phyloP scores from a whole-genome alignment of 2,113 vertebrate species.

The Phyllopteryx taeniolatus region DNA sequence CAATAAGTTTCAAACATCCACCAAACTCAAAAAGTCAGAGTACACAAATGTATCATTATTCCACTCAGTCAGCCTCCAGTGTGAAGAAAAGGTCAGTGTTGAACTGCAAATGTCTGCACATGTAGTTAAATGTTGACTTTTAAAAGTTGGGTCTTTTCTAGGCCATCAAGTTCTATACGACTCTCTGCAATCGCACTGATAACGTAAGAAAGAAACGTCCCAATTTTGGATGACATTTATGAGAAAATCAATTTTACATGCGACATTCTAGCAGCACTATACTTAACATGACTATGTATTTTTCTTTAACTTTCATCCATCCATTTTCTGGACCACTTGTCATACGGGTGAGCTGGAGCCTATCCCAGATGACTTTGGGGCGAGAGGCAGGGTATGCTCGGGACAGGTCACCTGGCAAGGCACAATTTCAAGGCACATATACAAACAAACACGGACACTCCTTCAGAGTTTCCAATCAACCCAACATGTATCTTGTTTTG shows the following conservation, averaged over 20 bases:
- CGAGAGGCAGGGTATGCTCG: too few species aligned
- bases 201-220: not conserved
- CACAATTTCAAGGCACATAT: too few species aligned
- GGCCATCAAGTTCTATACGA: not conserved
- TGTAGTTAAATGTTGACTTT: constrained; percentile 67
- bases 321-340: not conserved
- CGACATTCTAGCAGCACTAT: not conserved
- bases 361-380: not conserved
- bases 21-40: constrained; percentile 41
- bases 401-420: too few species aligned
- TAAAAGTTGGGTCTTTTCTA: constrained; percentile 55
- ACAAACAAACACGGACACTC: too few species aligned
- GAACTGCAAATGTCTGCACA: constrained; percentile 59
- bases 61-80: constrained; percentile 54
- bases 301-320: not conserved
- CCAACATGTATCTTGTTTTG: too few species aligned
- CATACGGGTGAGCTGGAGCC: not conserved
- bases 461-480: too few species aligned
- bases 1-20: constrained; percentile 32
- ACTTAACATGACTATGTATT: too few species aligned
- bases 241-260: not conserved
- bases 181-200: not conserved
- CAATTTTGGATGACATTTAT: not conserved
- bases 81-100: constrained; percentile 67
- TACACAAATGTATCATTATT: constrained; percentile 67